These are phyloP conservation scores for Isurus oxyrinchus DNA, from an alignment of 2,113 vertebrate genomes.

Conservation along the genomic window DNA sequence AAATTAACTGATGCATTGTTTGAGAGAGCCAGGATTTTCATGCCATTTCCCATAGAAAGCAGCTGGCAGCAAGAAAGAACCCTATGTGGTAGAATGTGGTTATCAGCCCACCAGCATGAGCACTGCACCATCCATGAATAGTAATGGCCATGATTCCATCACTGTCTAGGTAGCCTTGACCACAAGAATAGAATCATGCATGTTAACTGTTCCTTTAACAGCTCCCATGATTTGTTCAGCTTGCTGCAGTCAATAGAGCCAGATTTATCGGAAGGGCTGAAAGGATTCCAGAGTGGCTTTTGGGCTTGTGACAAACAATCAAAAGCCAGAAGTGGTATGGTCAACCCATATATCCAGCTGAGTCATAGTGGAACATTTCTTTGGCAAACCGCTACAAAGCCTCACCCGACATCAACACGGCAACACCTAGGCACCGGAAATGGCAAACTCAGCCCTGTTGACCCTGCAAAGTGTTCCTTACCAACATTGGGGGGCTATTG, in stretches of 20 bases:
- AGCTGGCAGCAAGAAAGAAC: background rate
- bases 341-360: background rate
- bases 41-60: background rate
- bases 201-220: background rate
- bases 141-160: background rate
- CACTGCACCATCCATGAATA: background rate
- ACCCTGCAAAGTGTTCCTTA: too few species aligned
- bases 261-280: background rate
- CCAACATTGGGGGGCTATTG: too few species aligned
- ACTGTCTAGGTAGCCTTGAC: background rate
- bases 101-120: background rate
- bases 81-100: background rate
- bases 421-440: too few species aligned
- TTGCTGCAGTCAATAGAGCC: background rate
- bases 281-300: background rate
- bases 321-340: background rate
- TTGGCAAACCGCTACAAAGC: background rate
- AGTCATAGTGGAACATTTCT: background rate
- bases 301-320: background rate
- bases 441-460: too few species aligned
- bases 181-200: background rate
- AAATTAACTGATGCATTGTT: background rate
- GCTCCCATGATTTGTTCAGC: background rate
- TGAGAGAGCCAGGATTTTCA: background rate
- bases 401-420: too few species aligned